Evolutionary conservation across 2,888 invertebrate genomes (phyloP), one percentile per base, ranked within the genome.

Genomic region (Agonopterix alstromeriana): DNA sequence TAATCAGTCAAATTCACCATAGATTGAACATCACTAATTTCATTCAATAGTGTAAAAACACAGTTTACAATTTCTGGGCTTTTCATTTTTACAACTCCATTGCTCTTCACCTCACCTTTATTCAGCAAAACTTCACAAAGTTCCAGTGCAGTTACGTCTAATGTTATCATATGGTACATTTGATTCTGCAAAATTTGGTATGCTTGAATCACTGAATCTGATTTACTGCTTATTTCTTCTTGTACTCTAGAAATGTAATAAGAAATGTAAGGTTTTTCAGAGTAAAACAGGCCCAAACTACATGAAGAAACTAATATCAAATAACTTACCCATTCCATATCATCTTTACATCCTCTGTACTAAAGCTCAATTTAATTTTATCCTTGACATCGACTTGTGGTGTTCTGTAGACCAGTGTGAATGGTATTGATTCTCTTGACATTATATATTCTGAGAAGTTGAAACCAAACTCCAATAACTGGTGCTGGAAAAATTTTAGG

Each of bases 161-260:
- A 52, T 44, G 55, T 62, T 0, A 75, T 58, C 60, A 69, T 77
- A 45, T 73, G 44, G 46, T 73, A 76, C 56, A 88, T 79, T 60
- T 86, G 84, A 48, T 77, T 81, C 50, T 83, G 85, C 36, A 89
- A 58, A 35, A 73, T 63, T 52, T 77, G 71, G 53, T 87, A 89
- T 11, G 80, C 74, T 27, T 73, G 46, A 5, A 56, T 70, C 2
- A 77, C 70, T 47, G 65, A 54, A 43, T 85, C 79, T 1, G 71
- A 57, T 45, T 65, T 64, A n/a, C 67, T 67, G 0, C 55, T 48
- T 10, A 54, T 61, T 56, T 79, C 76, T 27, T 77, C 65, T 60
- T 75, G 77, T 17, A 80, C 57, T 45, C 86, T 86, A 69, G 5
- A 11, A 45, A 79, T 27, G 27, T 27, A 2, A 27, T 27, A 77